Percentiles rank a stretch among this genome's conserved stretches.
phyloP scores from a whole-genome alignment of 64 coral and sea anemone genomes.

The Pocillopora damicornis region DNA sequence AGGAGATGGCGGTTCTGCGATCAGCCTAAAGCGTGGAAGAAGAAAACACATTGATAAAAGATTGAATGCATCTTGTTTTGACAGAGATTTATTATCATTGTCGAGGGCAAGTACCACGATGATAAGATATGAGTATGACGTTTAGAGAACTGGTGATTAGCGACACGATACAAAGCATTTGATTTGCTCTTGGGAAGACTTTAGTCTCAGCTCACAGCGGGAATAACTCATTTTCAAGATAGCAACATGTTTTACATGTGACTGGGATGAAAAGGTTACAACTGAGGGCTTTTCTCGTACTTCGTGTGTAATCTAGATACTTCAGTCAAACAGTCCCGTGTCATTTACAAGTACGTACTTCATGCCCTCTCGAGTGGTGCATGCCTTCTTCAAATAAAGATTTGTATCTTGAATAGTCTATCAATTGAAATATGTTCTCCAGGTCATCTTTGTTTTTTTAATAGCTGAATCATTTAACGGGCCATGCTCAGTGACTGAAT shows the following conservation, averaged over 20 bases:
- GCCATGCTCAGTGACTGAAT: no score
- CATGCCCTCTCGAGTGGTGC: no score
- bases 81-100: neutral
- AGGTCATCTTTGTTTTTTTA: no score
- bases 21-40: neutral
- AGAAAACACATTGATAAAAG: neutral
- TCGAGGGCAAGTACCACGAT: neutral
- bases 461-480: no score
- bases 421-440: no score
- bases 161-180: neutral
- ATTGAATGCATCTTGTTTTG: slow-evolving; percentile 9
- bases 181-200: neutral
- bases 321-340: neutral
- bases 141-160: neutral
- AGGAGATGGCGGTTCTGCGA: slow-evolving; percentile 12
- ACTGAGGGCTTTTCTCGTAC: neutral
- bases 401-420: no score
- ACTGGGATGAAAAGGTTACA: neutral
- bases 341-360: neutral
- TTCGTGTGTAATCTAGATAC: neutral
- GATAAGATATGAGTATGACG: neutral
- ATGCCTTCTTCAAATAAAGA: no score
- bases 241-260: neutral
- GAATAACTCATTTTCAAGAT: neutral
- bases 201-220: neutral